Evolutionary conservation across 2,888 invertebrate species (phyloP).

Genomic region (Dicycla oo): DNA sequence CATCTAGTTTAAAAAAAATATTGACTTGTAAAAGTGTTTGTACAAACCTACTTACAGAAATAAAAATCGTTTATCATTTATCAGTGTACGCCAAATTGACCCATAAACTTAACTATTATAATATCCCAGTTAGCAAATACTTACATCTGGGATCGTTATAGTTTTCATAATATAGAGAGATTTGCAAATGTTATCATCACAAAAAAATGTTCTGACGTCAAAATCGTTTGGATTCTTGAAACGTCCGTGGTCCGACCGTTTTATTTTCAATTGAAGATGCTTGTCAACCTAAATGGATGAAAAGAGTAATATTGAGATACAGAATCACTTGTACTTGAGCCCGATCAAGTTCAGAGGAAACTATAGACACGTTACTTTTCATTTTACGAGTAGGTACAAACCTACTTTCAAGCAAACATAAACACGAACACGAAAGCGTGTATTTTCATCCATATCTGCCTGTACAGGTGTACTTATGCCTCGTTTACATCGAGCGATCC

Average conservation of each 20-base stretch:
- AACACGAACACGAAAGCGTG: neutral
- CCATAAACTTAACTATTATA: neutral
- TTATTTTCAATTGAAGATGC: constrained; percentile 29
- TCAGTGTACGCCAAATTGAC: neutral
- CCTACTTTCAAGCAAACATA: neutral
- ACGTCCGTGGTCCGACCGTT: constrained; percentile 12
- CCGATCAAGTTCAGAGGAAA: neutral
- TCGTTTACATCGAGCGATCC: constrained; percentile 48
- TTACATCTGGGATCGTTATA: too few species aligned
- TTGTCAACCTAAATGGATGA: constrained; percentile 50
- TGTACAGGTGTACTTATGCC: neutral
- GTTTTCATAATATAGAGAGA: neutral
- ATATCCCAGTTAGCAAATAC: neutral
- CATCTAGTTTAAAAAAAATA: too few species aligned
- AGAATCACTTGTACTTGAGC: constrained; percentile 33
- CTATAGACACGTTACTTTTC: neutral
- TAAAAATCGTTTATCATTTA: too few species aligned
- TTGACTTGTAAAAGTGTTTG: too few species aligned
- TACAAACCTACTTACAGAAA: too few species aligned
- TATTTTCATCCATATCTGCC: constrained; percentile 6
- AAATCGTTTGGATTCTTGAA: constrained; percentile 38
- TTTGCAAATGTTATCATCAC: constrained; percentile 23
- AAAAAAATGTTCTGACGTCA: constrained; percentile 20
- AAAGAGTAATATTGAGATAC: constrained; percentile 54
- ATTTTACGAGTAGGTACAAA: neutral